These are phyloP conservation scores for Ormyrus pomaceus DNA, from an alignment of 2,888 invertebrate genomes.

Conservation along the genomic window DNA sequence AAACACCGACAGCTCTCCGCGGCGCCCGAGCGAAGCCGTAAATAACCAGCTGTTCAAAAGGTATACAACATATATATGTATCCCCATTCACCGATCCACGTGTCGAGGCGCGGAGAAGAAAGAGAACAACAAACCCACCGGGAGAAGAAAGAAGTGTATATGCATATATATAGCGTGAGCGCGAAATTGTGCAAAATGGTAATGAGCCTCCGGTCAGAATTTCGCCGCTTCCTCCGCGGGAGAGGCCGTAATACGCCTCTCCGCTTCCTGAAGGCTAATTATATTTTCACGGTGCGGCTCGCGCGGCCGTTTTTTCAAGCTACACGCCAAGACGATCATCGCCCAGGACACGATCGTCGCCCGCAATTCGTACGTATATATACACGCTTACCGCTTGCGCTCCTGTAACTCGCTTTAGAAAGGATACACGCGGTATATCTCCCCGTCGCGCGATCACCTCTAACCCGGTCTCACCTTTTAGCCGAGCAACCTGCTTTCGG, in stretches of 20 bases:
- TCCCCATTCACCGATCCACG: too few species aligned
- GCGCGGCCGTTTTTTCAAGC: conserved; percentile 8
- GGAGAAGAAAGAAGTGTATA: neutral
- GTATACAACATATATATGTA: too few species aligned
- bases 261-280: conserved; percentile 27
- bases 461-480: neutral
- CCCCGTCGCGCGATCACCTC: too few species aligned
- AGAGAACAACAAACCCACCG: neutral
- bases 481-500: neutral
- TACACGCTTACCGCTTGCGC: too few species aligned
- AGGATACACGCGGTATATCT: too few species aligned
- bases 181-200: conserved; percentile 3
- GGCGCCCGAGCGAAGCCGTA: too few species aligned
- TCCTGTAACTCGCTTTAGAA: too few species aligned
- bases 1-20: too few species aligned
- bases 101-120: neutral
- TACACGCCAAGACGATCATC: conserved; percentile 2
- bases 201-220: neutral
- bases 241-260: conserved; percentile 5
- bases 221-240: conserved; percentile 22
- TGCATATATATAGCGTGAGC: neutral
- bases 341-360: too few species aligned
- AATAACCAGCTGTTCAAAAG: too few species aligned
- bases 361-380: too few species aligned
- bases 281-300: conserved; percentile 28